Evolutionary conservation across 2,888 invertebrate genomes (phyloP).

Genomic region (Willowsia nigromaculata): DNA sequence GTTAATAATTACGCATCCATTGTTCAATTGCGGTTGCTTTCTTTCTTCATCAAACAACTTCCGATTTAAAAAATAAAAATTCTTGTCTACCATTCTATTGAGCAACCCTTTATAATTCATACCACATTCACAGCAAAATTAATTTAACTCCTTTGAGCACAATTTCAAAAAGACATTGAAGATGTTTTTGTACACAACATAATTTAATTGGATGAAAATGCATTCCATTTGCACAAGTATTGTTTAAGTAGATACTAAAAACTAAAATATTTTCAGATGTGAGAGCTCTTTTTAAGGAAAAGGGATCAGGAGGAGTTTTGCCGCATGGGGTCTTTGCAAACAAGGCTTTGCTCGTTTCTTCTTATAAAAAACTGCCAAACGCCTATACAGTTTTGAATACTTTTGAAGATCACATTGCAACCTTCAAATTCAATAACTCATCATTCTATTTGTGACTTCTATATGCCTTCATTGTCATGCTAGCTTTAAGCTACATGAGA

Average conservation of each 20-base stretch:
- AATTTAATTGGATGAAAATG: neutral
- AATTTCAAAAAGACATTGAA: no score
- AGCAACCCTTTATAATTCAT: neutral
- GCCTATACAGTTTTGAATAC: slow-evolving; percentile 17
- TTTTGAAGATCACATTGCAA: neutral
- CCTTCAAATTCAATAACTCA: slow-evolving; percentile 36
- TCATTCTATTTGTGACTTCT: no score
- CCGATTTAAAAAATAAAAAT: slow-evolving; percentile 7
- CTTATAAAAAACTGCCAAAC: slow-evolving; percentile 10
- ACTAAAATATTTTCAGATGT: neutral
- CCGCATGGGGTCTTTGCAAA: slow-evolving; percentile 50
- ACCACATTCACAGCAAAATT: neutral
- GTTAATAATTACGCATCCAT: neutral
- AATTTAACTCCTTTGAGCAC: no score
- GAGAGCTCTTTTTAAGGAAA: slow-evolving; percentile 31
- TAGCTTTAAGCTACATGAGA: neutral
- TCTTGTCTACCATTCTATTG: neutral
- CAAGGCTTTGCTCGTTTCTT: slow-evolving; percentile 35
- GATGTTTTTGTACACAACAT: neutral
- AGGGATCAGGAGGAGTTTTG: slow-evolving; percentile 28
- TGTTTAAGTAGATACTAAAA: slow-evolving; percentile 7
- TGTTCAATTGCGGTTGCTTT: slow-evolving; percentile 3
- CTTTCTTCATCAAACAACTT: neutral
- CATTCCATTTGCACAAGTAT: neutral
- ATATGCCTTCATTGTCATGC: no score